Conservation (phyloP, 2,888 invertebrate genomes). For the Acronicta psi region DNA sequence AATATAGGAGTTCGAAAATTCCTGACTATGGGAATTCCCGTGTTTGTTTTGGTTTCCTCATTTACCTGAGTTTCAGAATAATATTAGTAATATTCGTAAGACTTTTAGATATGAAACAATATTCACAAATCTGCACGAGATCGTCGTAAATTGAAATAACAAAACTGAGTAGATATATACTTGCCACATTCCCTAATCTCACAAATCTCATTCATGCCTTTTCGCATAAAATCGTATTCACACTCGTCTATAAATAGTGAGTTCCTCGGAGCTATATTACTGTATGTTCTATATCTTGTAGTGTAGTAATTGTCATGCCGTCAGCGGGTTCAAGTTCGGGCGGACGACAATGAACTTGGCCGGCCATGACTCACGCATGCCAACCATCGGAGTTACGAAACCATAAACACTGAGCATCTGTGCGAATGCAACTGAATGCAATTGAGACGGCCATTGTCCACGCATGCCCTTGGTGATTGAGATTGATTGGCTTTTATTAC, state of each 20-base stretch:
- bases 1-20: background rate
- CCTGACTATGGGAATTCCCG: slow-evolving; percentile 22
- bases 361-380: slow-evolving; percentile 86
- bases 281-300: slow-evolving; percentile 62
- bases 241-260: slow-evolving; percentile 38
- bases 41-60: slow-evolving; percentile 6
- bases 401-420: slow-evolving; percentile 83
- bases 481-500: slow-evolving; percentile 46
- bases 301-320: slow-evolving; percentile 65
- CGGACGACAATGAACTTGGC: slow-evolving; percentile 88
- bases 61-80: slow-evolving; percentile 1
- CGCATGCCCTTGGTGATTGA: slow-evolving; percentile 56
- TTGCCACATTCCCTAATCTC: background rate
- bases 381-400: slow-evolving; percentile 85
- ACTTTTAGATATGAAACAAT: background rate
- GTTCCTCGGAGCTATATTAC: slow-evolving; percentile 54
- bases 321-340: slow-evolving; percentile 86
- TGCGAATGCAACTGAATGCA: slow-evolving; percentile 70
- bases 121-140: background rate
- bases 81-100: background rate
- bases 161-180: background rate
- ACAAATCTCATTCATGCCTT: slow-evolving; percentile 28
- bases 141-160: background rate
- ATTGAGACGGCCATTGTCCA: slow-evolving; percentile 66
- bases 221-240: slow-evolving; percentile 41